Evolutionary conservation across 2,888 invertebrate species (phyloP).

Genomic region (Torymus texanus): DNA sequence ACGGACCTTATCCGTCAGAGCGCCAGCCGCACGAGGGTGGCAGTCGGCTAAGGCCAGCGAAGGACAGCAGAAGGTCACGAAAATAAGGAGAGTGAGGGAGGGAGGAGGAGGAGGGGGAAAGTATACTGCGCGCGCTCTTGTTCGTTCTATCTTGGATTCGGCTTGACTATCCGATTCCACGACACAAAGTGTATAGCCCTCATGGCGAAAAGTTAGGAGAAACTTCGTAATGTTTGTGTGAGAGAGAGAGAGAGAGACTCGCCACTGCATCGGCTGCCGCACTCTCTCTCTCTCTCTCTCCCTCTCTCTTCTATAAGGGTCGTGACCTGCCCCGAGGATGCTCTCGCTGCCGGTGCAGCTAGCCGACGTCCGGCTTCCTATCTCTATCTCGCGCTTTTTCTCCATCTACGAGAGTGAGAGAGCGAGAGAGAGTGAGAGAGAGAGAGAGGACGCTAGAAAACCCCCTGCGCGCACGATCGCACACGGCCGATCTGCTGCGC

Average conservation of each 20-base stretch:
- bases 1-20: conserved; percentile 20
- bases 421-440: too few relatives aligned
- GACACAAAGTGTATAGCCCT: conserved; percentile 41
- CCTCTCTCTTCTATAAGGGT: conserved; percentile 65
- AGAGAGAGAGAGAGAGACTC: conserved; percentile 58
- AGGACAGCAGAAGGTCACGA: conserved; percentile 18
- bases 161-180: conserved; percentile 50
- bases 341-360: conserved; percentile 47
- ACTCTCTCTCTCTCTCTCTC: conserved; percentile 61
- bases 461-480: conserved; percentile 40
- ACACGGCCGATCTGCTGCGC: conserved; percentile 35
- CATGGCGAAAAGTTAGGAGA: conserved; percentile 67
- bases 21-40: not conserved
- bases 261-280: conserved; percentile 66
- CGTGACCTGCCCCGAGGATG: conserved; percentile 64
- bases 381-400: conserved; percentile 52
- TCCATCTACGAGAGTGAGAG: not conserved
- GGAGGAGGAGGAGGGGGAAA: not conserved
- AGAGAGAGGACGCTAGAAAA: too few relatives aligned
- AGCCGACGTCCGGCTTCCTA: conserved; percentile 48
- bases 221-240: conserved; percentile 72
- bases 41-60: not conserved
- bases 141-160: not conserved
- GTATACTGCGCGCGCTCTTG: conserved; percentile 27
- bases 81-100: not conserved